These are phyloP conservation scores for Entomobrya proxima DNA, from an alignment of 2,888 invertebrate genomes.

Conservation along the genomic window DNA sequence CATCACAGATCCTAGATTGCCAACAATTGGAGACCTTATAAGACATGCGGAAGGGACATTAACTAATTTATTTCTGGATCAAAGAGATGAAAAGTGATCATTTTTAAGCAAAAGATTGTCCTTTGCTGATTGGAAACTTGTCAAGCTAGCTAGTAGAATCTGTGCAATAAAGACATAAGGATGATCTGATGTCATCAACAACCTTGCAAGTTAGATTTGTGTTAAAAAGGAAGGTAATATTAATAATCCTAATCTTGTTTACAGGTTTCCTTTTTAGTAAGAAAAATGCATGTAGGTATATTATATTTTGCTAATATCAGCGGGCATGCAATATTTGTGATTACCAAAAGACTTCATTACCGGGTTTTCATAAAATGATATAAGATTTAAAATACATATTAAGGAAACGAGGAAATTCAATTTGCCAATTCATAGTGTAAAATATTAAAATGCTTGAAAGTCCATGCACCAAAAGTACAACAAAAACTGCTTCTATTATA, in stretches of 20 bases:
- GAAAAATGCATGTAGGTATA: not conserved
- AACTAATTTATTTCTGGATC: constrained; percentile 20
- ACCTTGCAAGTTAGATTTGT: constrained; percentile 19
- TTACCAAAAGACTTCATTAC: too few species aligned
- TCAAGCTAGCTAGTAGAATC: not conserved
- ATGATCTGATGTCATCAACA: not conserved
- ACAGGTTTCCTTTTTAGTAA: not conserved
- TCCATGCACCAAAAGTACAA: too few species aligned
- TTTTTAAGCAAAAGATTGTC: not conserved
- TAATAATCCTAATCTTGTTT: not conserved
- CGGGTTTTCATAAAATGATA: too few species aligned
- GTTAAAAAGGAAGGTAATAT: not conserved
- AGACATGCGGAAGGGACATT: constrained; percentile 49
- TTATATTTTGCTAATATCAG: too few species aligned
- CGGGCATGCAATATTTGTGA: too few species aligned
- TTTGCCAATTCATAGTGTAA: too few species aligned
- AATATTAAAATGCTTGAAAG: too few species aligned
- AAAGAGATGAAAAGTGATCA: constrained; percentile 1
- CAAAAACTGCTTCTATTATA: too few species aligned
- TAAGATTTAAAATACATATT: too few species aligned
- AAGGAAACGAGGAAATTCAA: too few species aligned
- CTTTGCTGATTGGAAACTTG: not conserved
- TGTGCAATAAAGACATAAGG: not conserved
- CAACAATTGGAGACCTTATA: constrained; percentile 62
- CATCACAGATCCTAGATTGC: constrained; percentile 62